Percentiles rank a stretch among this genome's conserved stretches.
These are phyloP conservation scores for Acanthiza pusilla DNA, from an alignment of 2,797 vertebrate species.

Conservation along the genomic window DNA sequence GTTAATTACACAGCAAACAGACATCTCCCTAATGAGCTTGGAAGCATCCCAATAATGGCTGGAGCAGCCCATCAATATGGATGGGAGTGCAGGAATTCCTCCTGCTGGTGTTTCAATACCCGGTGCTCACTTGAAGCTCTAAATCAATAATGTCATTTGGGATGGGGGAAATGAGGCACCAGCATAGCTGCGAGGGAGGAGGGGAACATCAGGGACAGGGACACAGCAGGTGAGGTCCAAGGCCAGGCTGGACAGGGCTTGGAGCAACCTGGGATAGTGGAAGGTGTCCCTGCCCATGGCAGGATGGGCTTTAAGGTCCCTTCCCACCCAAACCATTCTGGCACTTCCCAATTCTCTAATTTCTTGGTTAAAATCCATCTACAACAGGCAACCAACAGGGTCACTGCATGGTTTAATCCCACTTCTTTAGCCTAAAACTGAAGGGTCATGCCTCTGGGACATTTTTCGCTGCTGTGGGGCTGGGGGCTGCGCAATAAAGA, in stretches of 20 bases:
- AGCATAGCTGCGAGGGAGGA: not conserved
- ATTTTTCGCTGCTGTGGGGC: too few relatives aligned
- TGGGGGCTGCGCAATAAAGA: not conserved
- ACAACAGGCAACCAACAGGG: rapidly evolving
- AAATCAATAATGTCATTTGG: not conserved
- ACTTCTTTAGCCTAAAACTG: not conserved
- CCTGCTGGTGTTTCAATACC: not conserved
- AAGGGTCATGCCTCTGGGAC: rapidly evolving
- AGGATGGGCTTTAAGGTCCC: not conserved
- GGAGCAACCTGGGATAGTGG: rapidly evolving
- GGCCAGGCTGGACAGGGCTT: not conserved
- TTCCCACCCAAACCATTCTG: not conserved
- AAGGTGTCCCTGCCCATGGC: not conserved
- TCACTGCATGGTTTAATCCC: not conserved
- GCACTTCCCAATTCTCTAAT: not conserved
- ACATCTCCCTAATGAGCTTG: not conserved
- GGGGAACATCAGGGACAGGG: not conserved
- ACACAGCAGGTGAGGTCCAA: not conserved
- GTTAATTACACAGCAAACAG: conserved; percentile 21
- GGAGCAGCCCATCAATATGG: not conserved
- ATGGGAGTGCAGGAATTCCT: not conserved
- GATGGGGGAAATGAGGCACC: not conserved
- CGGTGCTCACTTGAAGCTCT: not conserved
- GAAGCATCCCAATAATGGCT: not conserved
- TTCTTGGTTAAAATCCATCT: not conserved